Evolutionary conservation across 1,140 invertebrate species (phyloP).

Genomic region (Meloidogyne hapla): DNA sequence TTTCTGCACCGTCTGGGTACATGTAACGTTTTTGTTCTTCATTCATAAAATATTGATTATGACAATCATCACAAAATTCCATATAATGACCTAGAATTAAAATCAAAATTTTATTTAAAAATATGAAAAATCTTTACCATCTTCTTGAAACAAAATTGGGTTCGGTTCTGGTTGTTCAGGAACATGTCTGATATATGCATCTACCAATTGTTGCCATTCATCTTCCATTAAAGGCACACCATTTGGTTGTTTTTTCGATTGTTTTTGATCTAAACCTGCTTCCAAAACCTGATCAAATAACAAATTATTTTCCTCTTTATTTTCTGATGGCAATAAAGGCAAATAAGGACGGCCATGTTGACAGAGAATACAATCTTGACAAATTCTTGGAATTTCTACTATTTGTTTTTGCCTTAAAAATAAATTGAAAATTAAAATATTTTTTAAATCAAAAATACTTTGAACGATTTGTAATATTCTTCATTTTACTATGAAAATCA

Average conservation of each 20-base stretch:
- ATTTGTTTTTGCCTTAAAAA: neutral
- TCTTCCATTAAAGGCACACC: constrained; percentile 31
- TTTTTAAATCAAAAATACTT: neutral
- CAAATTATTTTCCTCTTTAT: constrained; percentile 21
- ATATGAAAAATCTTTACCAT: neutral
- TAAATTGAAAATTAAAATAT: constrained; percentile 24
- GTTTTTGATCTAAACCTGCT: no score
- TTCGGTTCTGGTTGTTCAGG: constrained; percentile 9
- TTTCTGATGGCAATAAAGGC: neutral
- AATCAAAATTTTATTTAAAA: neutral
- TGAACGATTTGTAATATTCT: neutral
- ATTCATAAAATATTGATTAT: neutral
- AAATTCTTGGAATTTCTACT: constrained; percentile 32
- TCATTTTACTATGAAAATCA: neutral
- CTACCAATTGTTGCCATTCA: constrained; percentile 36
- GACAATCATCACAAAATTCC: constrained; percentile 26
- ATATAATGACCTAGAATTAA: constrained; percentile 15
- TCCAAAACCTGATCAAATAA: neutral
- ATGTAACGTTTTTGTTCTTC: constrained; percentile 29
- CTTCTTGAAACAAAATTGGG: constrained; percentile 4
- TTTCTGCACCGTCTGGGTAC: constrained; percentile 39
- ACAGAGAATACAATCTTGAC: constrained; percentile 43
- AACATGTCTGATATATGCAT: constrained; percentile 12
- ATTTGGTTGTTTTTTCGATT: neutral
- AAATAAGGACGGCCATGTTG: constrained; percentile 37